Conservation (phyloP, 2,888 invertebrate genomes). For the Tetragonula carbonaria region DNA sequence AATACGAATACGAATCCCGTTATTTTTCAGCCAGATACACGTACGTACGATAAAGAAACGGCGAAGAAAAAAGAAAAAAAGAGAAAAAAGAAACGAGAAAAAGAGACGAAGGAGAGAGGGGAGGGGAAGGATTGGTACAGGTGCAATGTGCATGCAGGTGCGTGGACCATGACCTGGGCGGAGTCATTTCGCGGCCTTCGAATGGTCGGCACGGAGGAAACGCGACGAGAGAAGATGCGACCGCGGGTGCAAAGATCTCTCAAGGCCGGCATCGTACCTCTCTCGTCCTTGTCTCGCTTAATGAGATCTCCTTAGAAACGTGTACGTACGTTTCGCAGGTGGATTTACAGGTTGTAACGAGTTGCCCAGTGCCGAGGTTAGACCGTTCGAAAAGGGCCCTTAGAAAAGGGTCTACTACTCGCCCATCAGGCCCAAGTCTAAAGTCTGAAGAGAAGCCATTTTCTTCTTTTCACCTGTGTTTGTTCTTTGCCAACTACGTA, state of each 20-base stretch:
- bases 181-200: conserved; percentile 78
- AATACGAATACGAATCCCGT: not conserved
- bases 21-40: not conserved
- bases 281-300: conserved; percentile 80
- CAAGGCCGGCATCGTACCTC: conserved; percentile 76
- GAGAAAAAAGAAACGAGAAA: too few relatives aligned
- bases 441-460: too few relatives aligned
- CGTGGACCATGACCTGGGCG: conserved; percentile 78
- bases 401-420: not conserved
- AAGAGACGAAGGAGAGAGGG: not conserved
- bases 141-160: conserved; percentile 48
- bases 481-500: too few relatives aligned
- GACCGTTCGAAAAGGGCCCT: conserved; percentile 3
- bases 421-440: not conserved
- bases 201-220: conserved; percentile 70
- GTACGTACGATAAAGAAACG: not conserved
- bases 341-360: conserved; percentile 41
- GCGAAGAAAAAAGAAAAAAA: too few relatives aligned
- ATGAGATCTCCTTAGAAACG: conserved; percentile 72
- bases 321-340: conserved; percentile 20
- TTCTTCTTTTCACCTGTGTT: not conserved
- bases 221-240: conserved; percentile 73
- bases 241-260: conserved; percentile 82
- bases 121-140: conserved; percentile 2
- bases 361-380: conserved; percentile 32